Evolutionary conservation across 2,888 invertebrate species (phyloP).

Genomic region (Prosapia bicincta): DNA sequence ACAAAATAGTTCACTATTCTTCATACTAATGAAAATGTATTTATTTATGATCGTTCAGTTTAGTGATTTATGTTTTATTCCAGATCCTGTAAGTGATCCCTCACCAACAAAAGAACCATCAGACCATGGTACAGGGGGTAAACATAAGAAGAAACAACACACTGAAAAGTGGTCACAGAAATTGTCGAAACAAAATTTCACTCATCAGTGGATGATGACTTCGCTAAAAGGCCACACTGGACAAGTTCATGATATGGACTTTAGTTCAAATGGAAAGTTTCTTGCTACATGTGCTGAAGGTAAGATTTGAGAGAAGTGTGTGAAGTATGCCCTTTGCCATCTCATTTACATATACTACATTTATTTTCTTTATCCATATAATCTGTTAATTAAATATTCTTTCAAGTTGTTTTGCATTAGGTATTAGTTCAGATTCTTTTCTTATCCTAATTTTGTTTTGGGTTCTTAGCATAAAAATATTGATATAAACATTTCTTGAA

Average conservation of each 20-base stretch:
- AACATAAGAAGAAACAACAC: conserved; percentile 49
- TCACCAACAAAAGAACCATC: conserved; percentile 2
- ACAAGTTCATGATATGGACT: conserved; percentile 70
- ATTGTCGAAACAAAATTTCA: conserved; percentile 52
- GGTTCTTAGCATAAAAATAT: too few species aligned
- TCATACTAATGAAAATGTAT: too few species aligned
- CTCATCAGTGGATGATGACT: conserved; percentile 77
- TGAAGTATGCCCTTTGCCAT: too few species aligned
- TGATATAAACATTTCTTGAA: too few species aligned
- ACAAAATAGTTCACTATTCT: too few species aligned
- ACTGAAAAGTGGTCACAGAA: conserved; percentile 39
- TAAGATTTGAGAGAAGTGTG: conserved; percentile 49
- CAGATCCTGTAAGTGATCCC: not conserved
- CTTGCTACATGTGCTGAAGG: conserved; percentile 82
- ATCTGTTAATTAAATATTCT: too few species aligned
- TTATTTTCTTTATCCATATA: too few species aligned
- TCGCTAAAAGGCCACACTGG: conserved; percentile 81
- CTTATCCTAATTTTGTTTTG: too few species aligned
- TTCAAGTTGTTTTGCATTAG: too few species aligned
- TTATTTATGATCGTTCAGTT: too few species aligned
- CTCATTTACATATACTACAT: too few species aligned
- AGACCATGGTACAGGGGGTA: conserved; percentile 8
- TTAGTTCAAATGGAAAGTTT: conserved; percentile 82
- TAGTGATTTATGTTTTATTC: not conserved
- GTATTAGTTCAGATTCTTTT: too few species aligned